Evolutionary conservation across 2,888 invertebrate genomes (phyloP).

Genomic region (Malthinus flaveolus): DNA sequence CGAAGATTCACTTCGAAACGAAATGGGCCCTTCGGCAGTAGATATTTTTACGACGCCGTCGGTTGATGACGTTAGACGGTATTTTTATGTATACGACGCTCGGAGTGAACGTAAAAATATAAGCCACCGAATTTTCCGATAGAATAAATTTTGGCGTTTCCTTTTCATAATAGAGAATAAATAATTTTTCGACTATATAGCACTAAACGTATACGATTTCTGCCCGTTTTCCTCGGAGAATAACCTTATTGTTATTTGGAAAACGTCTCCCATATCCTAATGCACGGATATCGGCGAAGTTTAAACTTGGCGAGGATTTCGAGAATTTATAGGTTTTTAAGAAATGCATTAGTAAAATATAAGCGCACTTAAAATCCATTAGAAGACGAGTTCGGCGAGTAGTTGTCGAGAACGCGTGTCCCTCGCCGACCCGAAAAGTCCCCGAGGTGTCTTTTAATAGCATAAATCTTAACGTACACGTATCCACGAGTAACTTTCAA

Average conservation of each 20-base stretch:
- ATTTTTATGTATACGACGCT: conserved; percentile 41
- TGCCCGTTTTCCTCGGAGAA: conserved; percentile 17
- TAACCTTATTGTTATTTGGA: conserved; percentile 41
- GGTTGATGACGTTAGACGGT: conserved; percentile 25
- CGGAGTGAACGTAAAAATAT: conserved; percentile 40
- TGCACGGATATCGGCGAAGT: conserved; percentile 36
- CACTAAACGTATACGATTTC: not conserved
- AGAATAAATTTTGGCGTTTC: conserved; percentile 4
- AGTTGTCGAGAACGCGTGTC: conserved; percentile 31
- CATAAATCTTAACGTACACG: conserved; percentile 37
- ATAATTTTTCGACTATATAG: not conserved
- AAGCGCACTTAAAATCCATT: conserved; percentile 45
- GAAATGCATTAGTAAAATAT: conserved; percentile 48
- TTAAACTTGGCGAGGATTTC: conserved; percentile 37
- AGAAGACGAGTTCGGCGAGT: conserved; percentile 39
- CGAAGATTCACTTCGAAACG: conserved; percentile 33
- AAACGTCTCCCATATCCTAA: conserved; percentile 39
- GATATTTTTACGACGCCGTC: conserved; percentile 38
- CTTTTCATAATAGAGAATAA: not conserved
- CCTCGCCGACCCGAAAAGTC: conserved; percentile 28
- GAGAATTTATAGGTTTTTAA: conserved; percentile 46
- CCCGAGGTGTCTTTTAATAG: conserved; percentile 38
- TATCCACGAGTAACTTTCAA: conserved; percentile 12
- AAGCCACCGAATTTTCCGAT: conserved; percentile 25
- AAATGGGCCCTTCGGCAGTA: conserved; percentile 23